Evolutionary conservation across 2,797 vertebrate species (phyloP).

Genomic region (Rhinella marina): DNA sequence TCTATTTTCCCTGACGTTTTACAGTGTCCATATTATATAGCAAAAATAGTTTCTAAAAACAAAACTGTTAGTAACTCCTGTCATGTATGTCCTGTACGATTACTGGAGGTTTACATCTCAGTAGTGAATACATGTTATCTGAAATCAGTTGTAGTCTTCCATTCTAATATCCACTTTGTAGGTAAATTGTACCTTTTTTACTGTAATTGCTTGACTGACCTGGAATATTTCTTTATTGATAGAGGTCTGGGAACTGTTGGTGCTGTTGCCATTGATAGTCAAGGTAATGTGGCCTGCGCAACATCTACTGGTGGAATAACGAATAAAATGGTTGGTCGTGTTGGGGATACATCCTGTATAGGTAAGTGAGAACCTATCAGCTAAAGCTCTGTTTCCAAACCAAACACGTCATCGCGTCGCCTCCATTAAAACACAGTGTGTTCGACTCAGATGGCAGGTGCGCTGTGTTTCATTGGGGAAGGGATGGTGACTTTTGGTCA

Average conservation of each 20-base stretch:
- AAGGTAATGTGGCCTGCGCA: conserved; percentile 83
- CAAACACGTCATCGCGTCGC: too few relatives aligned
- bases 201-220: not conserved
- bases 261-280: conserved; percentile 81
- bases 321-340: conserved; percentile 87
- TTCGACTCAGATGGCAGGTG: too few relatives aligned
- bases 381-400: not conserved
- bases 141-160: not conserved
- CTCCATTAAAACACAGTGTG: too few relatives aligned
- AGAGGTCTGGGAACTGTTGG: conserved; percentile 84
- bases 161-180: not conserved
- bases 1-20: not conserved
- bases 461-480: too few relatives aligned
- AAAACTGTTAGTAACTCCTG: too few relatives aligned
- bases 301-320: conserved; percentile 84
- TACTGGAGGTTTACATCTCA: too few relatives aligned
- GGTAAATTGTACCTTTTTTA: not conserved
- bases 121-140: not conserved
- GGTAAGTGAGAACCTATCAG: conserved; percentile 72
- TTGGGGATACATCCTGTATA: conserved; percentile 86
- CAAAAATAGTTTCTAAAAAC: too few relatives aligned
- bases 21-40: not conserved
- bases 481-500: too few relatives aligned
- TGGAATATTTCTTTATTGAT: conserved; percentile 58
- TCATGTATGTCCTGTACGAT: too few relatives aligned